These are phyloP conservation scores for Lamprotornis superbus DNA, from an alignment of 2,113 vertebrate species.

Conservation along the genomic window DNA sequence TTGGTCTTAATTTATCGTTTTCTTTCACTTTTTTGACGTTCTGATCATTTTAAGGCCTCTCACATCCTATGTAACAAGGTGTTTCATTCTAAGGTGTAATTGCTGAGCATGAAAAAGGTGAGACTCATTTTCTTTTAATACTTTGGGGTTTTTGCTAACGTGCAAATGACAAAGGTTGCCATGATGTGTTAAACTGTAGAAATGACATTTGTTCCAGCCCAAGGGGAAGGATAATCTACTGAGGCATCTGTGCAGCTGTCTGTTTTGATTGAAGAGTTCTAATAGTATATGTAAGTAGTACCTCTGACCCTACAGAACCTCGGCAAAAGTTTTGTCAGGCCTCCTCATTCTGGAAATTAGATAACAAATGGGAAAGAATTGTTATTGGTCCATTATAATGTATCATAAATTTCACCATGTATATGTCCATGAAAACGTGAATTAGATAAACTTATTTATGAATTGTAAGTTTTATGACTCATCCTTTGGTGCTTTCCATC, in stretches of 20 bases:
- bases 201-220: background rate
- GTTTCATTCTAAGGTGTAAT: background rate
- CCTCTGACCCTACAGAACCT: background rate
- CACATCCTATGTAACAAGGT: too few relatives aligned
- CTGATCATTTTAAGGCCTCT: background rate
- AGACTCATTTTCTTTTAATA: background rate
- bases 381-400: background rate
- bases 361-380: background rate
- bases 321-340: background rate
- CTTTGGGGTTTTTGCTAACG: accelerated
- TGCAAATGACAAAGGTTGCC: background rate
- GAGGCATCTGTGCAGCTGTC: background rate
- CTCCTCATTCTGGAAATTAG: background rate
- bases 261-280: background rate
- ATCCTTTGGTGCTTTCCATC: background rate
- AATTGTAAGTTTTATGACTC: background rate
- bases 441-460: background rate
- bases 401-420: background rate
- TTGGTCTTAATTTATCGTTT: background rate
- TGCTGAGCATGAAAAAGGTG: background rate
- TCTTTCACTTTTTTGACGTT: background rate
- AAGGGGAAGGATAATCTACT: background rate
- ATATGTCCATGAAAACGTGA: background rate
- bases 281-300: background rate
- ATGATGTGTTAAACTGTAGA: background rate